phyloP scores from a whole-genome alignment of 2,797 vertebrate species.

The Psittacula derbiana region DNA sequence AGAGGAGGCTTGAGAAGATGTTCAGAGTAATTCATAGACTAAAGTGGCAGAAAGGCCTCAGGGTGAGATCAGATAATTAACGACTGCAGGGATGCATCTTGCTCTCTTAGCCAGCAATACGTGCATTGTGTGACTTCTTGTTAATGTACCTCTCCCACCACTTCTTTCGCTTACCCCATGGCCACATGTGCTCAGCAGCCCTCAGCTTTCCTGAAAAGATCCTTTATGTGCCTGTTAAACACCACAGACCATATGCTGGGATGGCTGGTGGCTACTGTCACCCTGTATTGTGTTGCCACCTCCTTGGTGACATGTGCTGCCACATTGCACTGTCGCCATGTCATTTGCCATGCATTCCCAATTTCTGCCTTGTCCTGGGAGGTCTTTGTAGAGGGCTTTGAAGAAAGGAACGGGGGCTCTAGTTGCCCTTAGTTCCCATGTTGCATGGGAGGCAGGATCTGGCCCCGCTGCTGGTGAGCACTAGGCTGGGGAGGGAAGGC shows the following conservation, averaged over 20 bases:
- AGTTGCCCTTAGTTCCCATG: not conserved
- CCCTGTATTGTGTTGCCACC: not conserved
- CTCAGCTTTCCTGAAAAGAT: not conserved
- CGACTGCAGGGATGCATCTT: not conserved
- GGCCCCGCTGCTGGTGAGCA: not conserved
- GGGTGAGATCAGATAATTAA: conserved; percentile 60
- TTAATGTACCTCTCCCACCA: not conserved
- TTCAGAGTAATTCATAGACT: conserved; percentile 23
- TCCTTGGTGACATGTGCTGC: not conserved
- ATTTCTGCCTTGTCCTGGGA: not conserved
- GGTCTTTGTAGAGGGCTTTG: not conserved
- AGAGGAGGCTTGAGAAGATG: not conserved
- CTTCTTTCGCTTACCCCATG: not conserved
- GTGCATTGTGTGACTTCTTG: not conserved
- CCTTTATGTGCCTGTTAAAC: not conserved
- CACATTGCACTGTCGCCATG: not conserved
- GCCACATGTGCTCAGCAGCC: not conserved
- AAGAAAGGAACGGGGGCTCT: not conserved
- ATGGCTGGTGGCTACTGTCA: not conserved
- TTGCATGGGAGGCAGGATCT: not conserved
- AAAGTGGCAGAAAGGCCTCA: conserved; percentile 42
- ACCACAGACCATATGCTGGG: not conserved
- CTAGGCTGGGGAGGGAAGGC: not conserved
- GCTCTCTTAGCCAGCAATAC: not conserved
- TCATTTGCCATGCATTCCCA: not conserved